phyloP scores from a whole-genome alignment of 2,113 vertebrate genomes.

The Dicerorhinus sumatrensis region DNA sequence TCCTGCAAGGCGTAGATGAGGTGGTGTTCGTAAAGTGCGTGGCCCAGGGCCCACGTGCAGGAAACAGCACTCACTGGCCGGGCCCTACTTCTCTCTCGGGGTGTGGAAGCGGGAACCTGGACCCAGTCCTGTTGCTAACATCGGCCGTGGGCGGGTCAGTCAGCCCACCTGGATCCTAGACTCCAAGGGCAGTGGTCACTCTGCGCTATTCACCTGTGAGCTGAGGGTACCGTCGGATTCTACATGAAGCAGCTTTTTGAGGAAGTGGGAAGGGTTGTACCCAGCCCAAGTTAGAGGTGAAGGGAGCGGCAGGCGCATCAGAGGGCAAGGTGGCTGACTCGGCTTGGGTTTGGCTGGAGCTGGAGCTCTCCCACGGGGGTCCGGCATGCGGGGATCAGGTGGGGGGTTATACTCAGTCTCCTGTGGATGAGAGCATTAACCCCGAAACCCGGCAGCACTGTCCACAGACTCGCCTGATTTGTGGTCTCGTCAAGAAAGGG shows the following conservation, averaged over 20 bases:
- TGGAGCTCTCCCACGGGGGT: slow-evolving; percentile 30
- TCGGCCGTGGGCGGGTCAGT: background rate
- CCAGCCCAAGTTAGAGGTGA: background rate
- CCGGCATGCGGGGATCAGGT: slow-evolving; percentile 42
- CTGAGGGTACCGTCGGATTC: background rate
- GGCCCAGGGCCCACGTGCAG: background rate
- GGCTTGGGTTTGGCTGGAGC: background rate
- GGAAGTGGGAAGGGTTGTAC: background rate
- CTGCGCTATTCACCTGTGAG: background rate
- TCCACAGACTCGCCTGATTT: background rate
- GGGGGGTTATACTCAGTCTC: background rate
- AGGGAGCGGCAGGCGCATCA: background rate
- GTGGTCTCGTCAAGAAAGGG: slow-evolving; percentile 10
- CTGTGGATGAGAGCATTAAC: slow-evolving; percentile 15
- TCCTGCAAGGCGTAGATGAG: background rate
- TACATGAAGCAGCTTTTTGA: background rate
- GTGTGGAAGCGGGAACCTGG: background rate
- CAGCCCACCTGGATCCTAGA: background rate
- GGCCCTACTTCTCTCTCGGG: background rate
- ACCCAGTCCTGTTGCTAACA: background rate
- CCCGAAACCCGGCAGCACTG: background rate
- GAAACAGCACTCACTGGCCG: background rate
- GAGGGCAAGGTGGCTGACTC: background rate
- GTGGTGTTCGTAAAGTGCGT: slow-evolving; percentile 3
- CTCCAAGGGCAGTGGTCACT: background rate